Base-by-base conservation (phyloP, 2,113 vertebrate genomes). In the Cavia porcellus region DNA sequence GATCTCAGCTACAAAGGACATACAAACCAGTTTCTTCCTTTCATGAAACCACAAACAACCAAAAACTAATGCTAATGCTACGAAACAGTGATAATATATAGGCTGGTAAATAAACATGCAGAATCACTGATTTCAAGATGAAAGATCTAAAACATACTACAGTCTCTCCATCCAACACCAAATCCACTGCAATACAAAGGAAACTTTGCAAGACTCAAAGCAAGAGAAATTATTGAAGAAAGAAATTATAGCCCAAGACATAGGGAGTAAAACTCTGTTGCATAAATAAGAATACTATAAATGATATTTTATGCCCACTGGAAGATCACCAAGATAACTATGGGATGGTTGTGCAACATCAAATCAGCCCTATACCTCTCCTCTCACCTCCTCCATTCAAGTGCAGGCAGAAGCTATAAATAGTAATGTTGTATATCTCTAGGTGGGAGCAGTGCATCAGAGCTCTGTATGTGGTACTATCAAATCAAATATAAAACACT, bases 131-230 rank as follows among this genome's bases (percentile, higher is more conserved):
- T 72, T 86, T 86, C 84, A 95, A 64, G 59, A 89, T 57, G 25
- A 25, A 95, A 92, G 17, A 74, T 17, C 32, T 86, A 86, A 68
- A 42, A 94, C 19, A 47, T 30, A 80, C 6, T 93, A 22, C 2
- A 42, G 38, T 90, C 59, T 92, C 61, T 64, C 47, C 42, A 84
- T 15, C 10, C 30, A 74, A n/a, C 17, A 88, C n/a, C 57, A 94
- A 90, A 86, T 80, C 19, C 47, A 90, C 1, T 95, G 35, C 62
- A 92, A 87, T 81, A 57, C 2, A 88, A 52, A 70, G 19, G 70
- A 87, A 80, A 86, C 50, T n/a, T 82, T 93, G 32, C 83, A 90
- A 94, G 45, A 90, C 28, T 45, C 77, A 22, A 96, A 95, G 55
- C 45, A 82, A n/a, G 19, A 89, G 5, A 13, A 77, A 81, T 22